Conservation (phyloP, 2,888 invertebrate species). For the Sinelater perroti region DNA sequence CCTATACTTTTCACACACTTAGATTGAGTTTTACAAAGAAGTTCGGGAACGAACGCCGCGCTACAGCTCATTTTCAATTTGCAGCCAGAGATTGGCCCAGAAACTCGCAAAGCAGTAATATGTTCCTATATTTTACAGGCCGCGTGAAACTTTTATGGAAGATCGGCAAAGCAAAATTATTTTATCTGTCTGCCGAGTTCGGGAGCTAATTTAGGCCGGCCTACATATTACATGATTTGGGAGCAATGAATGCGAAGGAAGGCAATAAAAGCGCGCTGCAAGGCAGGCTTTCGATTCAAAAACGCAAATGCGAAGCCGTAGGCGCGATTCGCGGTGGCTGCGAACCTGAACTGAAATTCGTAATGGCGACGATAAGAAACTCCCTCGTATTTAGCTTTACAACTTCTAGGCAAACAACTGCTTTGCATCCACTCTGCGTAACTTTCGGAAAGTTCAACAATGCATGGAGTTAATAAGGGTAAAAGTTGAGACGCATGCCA, state of each 20-base stretch:
- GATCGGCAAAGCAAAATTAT: not conserved
- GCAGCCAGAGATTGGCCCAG: no score
- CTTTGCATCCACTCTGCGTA: slow-evolving; percentile 26
- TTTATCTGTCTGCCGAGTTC: not conserved
- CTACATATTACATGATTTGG: slow-evolving; percentile 1
- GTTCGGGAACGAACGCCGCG: no score
- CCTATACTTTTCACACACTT: no score
- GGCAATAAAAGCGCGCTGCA: not conserved
- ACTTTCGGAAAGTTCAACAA: slow-evolving; percentile 33
- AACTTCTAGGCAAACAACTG: slow-evolving; percentile 25
- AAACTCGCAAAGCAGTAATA: no score
- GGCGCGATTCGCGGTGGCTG: no score
- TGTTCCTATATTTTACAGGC: not conserved
- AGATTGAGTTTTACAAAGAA: no score
- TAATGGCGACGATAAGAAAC: slow-evolving; percentile 1
- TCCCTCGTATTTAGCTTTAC: slow-evolving; percentile 12
- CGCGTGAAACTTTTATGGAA: not conserved
- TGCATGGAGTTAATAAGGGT: slow-evolving; percentile 34
- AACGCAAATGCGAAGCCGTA: not conserved
- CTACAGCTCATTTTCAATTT: no score
- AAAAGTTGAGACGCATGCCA: slow-evolving; percentile 34
- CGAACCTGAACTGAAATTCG: slow-evolving; percentile 6
- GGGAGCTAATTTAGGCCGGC: not conserved
- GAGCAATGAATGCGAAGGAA: slow-evolving; percentile 4
- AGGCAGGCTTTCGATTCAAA: not conserved